Base-by-base conservation (phyloP, 2,888 invertebrate genomes). In the Folsomia candida region DNA sequence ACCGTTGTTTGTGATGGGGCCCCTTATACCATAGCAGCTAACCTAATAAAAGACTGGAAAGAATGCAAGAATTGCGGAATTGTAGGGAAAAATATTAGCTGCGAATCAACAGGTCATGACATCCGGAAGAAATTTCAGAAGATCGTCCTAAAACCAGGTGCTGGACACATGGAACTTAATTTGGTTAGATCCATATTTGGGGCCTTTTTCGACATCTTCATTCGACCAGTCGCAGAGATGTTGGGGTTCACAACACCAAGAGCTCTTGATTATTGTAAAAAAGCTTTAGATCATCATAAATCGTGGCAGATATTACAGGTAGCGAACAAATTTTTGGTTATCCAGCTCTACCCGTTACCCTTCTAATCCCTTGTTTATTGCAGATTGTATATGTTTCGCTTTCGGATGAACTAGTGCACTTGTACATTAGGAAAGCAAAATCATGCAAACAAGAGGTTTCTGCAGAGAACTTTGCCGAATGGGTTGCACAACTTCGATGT, bases 1-100 rank as follows among this genome's bases (percentile, higher is more conserved):
- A 59, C 59, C 2, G 59, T 59, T 22, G 25, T 59, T 25, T 59
- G 59, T 24, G 59, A 59, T 59, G 59, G 59, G 14, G 24, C 25
- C 14, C 59, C 59, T 24, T 59, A 22, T 25, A 25, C 2, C 59
- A 24, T 59, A 6, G 59, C 59, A 25, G 25, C 24, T n/a, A 37
- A 59, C 20, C 25, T 59, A 22, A 6, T 59, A 3, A 25, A 59
- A 3, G 20, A 20, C 2, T 24, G 11, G 4, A 3, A 24, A 6
- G 59, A 24, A 20, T 59, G 59, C 26, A 25, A 14, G 20, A 59
- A 20, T 22, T 59, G 59, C 25, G 26, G 25, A 24, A 59, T 24
- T 24, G 3, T 3, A 22, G 59, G 59, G 2, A 11, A 18, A 25
- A 59, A 59, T 4, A 3, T 59, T 2, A 3, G 14, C 14, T 59